phyloP scores from a whole-genome alignment of 2,888 invertebrate genomes.

The Amiota communis region DNA sequence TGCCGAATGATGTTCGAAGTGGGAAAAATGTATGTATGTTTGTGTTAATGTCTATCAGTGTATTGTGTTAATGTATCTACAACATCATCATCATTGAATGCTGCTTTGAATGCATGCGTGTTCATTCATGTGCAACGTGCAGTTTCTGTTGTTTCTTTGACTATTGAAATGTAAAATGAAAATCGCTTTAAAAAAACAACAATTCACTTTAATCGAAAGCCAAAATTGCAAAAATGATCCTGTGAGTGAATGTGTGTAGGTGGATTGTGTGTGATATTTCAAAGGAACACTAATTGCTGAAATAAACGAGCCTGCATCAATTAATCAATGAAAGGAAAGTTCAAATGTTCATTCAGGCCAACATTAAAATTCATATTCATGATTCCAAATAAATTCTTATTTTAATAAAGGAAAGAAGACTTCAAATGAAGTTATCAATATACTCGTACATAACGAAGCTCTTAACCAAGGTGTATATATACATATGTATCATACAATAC shows the following conservation, averaged over 20 bases:
- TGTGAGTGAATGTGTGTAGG: not conserved
- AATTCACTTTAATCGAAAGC: slow-evolving; percentile 22
- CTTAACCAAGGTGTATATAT: too few relatives aligned
- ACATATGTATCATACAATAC: too few relatives aligned
- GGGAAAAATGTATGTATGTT: not conserved
- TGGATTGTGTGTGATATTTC: not conserved
- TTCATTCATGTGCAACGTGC: slow-evolving; percentile 25
- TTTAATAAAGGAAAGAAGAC: too few relatives aligned
- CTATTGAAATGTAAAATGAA: slow-evolving; percentile 25
- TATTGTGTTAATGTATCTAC: too few relatives aligned
- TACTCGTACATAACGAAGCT: too few relatives aligned
- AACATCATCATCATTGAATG: not conserved
- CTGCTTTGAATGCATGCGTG: slow-evolving; percentile 21
- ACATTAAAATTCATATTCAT: too few relatives aligned
- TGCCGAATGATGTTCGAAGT: too few relatives aligned
- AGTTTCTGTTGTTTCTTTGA: slow-evolving; percentile 16
- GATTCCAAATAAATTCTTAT: too few relatives aligned
- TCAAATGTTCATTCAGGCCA: too few relatives aligned
- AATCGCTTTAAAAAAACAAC: slow-evolving; percentile 20
- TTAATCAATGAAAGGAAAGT: not conserved
- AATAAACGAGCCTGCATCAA: not conserved
- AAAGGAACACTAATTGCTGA: slow-evolving; percentile 1
- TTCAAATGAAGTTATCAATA: too few relatives aligned
- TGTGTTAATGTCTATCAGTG: not conserved
- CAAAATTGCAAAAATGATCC: slow-evolving; percentile 13